phyloP scores from a whole-genome alignment of 2,888 invertebrate species.

The Brachypterus glaber region DNA sequence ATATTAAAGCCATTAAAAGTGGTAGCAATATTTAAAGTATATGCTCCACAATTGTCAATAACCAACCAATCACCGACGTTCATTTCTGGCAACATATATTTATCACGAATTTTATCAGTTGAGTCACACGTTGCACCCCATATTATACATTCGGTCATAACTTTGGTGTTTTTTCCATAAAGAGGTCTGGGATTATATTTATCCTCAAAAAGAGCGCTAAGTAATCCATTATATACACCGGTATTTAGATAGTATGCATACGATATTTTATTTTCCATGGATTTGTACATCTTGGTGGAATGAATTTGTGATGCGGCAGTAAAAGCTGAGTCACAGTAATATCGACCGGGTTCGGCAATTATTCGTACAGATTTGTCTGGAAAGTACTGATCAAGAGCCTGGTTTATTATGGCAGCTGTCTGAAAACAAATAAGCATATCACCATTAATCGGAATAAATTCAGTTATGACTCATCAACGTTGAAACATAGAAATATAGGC shows the following conservation, averaged over 20 bases:
- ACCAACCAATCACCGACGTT: conserved; percentile 75
- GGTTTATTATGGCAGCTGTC: conserved; percentile 13
- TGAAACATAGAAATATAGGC: no score
- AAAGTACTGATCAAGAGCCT: conserved; percentile 13
- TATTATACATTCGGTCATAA: conserved; percentile 51
- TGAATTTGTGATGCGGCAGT: conserved; percentile 13
- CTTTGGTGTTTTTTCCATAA: conserved; percentile 37
- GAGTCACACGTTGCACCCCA: conserved; percentile 97
- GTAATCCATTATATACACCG: conserved; percentile 96
- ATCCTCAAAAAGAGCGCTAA: conserved; percentile 89
- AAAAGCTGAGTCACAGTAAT: conserved; percentile 17
- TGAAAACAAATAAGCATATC: conserved; percentile 12
- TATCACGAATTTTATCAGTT: conserved; percentile 64
- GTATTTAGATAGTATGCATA: conserved; percentile 94
- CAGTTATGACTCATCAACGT: no score
- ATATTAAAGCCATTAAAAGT: conserved; percentile 87
- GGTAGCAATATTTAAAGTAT: conserved; percentile 82
- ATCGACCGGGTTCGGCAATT: conserved; percentile 17
- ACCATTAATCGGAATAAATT: no score
- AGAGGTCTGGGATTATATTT: conserved; percentile 59
- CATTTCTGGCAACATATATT: conserved; percentile 57
- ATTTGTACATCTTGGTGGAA: conserved; percentile 8
- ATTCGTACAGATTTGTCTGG: conserved; percentile 10
- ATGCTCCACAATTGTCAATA: conserved; percentile 93
- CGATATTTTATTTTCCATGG: conserved; percentile 1